Conservation (phyloP, 1,140 invertebrate genomes). For the Diachasma alloeum region DNA sequence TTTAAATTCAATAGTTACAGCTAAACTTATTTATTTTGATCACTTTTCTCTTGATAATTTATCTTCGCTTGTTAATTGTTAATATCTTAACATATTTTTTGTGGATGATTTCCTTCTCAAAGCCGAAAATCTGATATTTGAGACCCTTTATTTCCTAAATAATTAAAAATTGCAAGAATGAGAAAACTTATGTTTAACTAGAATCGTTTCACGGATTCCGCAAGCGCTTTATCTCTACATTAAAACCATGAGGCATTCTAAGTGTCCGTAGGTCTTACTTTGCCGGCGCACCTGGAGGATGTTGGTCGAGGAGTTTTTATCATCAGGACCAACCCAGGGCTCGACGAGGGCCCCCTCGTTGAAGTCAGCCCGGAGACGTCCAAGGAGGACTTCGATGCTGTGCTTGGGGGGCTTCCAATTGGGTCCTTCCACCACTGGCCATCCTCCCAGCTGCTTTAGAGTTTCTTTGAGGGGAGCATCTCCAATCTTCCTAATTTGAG, state of each 20-base stretch:
- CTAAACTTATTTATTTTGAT: too few species aligned
- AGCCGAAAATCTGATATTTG: too few species aligned
- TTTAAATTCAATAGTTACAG: too few species aligned
- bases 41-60: too few species aligned
- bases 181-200: too few species aligned
- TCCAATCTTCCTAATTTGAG: slow-evolving; percentile 75
- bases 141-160: too few species aligned
- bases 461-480: slow-evolving; percentile 71
- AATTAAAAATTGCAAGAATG: too few species aligned
- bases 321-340: slow-evolving; percentile 85
- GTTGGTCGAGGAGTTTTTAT: slow-evolving; percentile 85
- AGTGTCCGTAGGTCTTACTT: slow-evolving; percentile 53
- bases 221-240: background rate
- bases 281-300: slow-evolving; percentile 80
- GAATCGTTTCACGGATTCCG: background rate
- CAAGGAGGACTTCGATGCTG: slow-evolving; percentile 73
- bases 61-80: too few species aligned
- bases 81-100: too few species aligned
- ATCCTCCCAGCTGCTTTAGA: slow-evolving; percentile 74
- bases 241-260: slow-evolving; percentile 42
- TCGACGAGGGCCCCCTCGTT: slow-evolving; percentile 81
- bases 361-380: slow-evolving; percentile 73
- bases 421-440: slow-evolving; percentile 75
- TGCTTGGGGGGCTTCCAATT: slow-evolving; percentile 71
- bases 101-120: too few species aligned